These are phyloP conservation scores for Gambusia yucatana DNA, from an alignment of 2,797 vertebrate genomes.

Conservation along the genomic window DNA sequence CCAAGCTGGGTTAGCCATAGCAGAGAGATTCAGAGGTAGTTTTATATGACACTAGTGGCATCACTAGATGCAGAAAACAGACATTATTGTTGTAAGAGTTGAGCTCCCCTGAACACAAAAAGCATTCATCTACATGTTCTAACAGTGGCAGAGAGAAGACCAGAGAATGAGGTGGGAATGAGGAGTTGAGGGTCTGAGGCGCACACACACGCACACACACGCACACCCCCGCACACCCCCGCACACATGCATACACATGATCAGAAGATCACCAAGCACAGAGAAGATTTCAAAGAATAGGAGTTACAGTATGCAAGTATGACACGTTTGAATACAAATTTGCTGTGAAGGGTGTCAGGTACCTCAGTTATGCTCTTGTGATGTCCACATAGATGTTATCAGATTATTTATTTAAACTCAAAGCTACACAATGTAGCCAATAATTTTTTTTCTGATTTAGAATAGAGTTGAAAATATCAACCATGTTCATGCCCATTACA, in stretches of 20 bases:
- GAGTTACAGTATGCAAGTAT: neutral
- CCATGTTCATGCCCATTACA: neutral
- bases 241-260: neutral
- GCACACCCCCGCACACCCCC: neutral
- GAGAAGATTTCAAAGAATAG: neutral
- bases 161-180: slow-evolving; percentile 63
- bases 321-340: neutral
- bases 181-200: slow-evolving; percentile 34
- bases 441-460: neutral
- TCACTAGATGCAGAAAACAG: slow-evolving; percentile 32
- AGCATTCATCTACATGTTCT: slow-evolving; percentile 74
- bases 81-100: slow-evolving; percentile 68
- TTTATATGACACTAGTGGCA: slow-evolving; percentile 31
- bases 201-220: neutral
- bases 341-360: neutral
- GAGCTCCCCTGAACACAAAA: slow-evolving; percentile 81
- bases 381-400: neutral
- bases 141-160: slow-evolving; percentile 68
- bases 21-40: slow-evolving; percentile 27
- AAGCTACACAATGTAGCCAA: neutral
- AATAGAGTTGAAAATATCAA: neutral
- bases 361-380: neutral
- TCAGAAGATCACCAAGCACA: slow-evolving; percentile 9
- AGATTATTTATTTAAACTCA: neutral
- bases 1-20: slow-evolving; percentile 51